Evolutionary conservation across 1,140 invertebrate species (phyloP), one percentile per base, ranked within the genome.

Genomic region (Papilio machaon): DNA sequence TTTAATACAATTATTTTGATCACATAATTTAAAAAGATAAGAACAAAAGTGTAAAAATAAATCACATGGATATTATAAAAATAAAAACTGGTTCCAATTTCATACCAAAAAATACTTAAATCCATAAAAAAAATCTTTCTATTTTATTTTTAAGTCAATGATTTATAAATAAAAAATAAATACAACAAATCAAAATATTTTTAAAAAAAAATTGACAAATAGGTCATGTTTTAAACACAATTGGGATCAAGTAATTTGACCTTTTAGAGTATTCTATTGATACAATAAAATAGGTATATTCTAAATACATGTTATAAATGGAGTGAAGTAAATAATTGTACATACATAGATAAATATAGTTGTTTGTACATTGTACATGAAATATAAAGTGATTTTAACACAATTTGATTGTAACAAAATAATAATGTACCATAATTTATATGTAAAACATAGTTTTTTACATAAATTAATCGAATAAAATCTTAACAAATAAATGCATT

Each of bases 151-250:
- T 38, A 38, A 49, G 10, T 13, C 11, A 52, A 11, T 52, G 13
- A 4, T 15, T 58, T 58, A n/a, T 7, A 7, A 58, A 58, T 6
- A 54, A 54, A 58, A 17, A 58, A n/a, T 8, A n/a, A 60, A 10
- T 9, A 19, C 6, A 60, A 11, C 17, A 60, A 19, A 10, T 10
- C 8, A 19, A 1, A 23, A 19, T 19, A 23, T 23, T 60, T 60
- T 60, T 11, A 7, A 60, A 23, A 2, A 19, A 2, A 58, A 58
- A 0, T 1, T 9, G 19, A n/a, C n/a, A 23, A 60, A 6, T 60
- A 64, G 30, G 60, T 10, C 60, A 11, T 64, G 60, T 64, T 64
- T 64, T 64, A 64, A 64, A 64, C 30, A 64, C 60, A 64, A 64
- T 64, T 30, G 60, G 60, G 60, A 64, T 64, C 60, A 64, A 64